Evolutionary conservation across 37 sponge, comb jelly and placozoan species (phyloP).

Genomic region (Cliona cf. orientalis): DNA sequence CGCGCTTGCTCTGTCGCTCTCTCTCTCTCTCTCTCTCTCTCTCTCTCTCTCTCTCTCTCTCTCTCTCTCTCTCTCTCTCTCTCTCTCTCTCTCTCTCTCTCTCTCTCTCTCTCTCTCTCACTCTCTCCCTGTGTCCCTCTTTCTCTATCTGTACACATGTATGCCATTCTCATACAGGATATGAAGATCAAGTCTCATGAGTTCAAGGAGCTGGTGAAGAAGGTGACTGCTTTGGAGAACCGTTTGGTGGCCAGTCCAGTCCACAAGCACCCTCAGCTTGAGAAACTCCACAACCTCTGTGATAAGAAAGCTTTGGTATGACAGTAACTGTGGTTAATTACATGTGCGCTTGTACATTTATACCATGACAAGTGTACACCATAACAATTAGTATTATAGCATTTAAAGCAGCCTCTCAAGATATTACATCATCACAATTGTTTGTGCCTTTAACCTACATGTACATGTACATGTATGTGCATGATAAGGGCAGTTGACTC

Average conservation of each 20-base stretch:
- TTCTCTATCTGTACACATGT: no score
- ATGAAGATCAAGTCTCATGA: conserved; percentile 27
- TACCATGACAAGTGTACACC: not conserved
- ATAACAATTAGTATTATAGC: no score
- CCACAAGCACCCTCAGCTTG: conserved; percentile 77
- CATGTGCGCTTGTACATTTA: not conserved
- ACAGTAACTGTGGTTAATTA: not conserved
- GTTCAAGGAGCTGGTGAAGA: conserved; percentile 17
- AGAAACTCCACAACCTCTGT: conserved; percentile 75
- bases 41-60: not conserved
- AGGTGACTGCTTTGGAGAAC: conserved; percentile 86
- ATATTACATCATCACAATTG: no score
- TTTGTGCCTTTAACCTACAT: no score
- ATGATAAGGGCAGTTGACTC: not conserved
- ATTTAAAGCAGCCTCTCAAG: no score
- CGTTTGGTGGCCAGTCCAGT: conserved; percentile 83
- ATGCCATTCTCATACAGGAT: no score
- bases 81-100: not conserved
- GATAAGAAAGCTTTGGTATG: conserved; percentile 79
- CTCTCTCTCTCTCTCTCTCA: not conserved
- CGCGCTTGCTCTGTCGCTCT: no score
- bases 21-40: conserved; percentile 23
- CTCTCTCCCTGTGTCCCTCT: no score
- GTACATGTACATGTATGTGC: no score
- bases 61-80: conserved; percentile 3